Evolutionary conservation across 2,888 invertebrate genomes (phyloP), one percentile per base, ranked within the genome.

Genomic region (Rhimphoctona megacephalus): DNA sequence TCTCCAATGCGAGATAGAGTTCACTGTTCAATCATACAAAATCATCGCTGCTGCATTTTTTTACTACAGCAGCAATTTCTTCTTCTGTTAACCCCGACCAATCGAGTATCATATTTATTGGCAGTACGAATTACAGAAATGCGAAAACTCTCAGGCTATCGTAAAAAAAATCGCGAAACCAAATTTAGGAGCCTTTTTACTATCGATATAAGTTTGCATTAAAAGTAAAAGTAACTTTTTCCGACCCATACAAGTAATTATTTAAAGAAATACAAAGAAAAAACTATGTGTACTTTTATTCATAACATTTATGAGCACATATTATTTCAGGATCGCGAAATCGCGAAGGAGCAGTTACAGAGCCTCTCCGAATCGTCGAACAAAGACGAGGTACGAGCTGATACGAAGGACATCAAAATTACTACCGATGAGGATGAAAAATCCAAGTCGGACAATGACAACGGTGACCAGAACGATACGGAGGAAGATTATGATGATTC

Each of bases 361-460:
- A 92, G 88, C 46, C 89, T 92, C 33, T 87, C 91, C 14, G 92
- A 92, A 43, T 89, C 91, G 49, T 69, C 89, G 11, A 92, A 92
- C 22, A 92, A 93, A 79, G 86, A 87, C 9, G 92, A 92, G 66
- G 82, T 82, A 5, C 88, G 89, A 3, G 81, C 90, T 2, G 91
- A 92, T 30, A 89, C 90, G 19, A 92, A 93, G 72, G 90, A 91
- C 84, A 95, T 95, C 22, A 95, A 96, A 90, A 94, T 95, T 81
- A 95, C 95, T 17, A 96, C 95, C 91, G 85, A 89, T 25, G 92
- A 92, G 25, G 91, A 90, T 52, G 90, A 88, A 36, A 90, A 79
- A 43, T 95, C 95, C 22, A 96, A 95, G 90, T 95, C 95, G 0
- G 95, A 95, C 33, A 96, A 95, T 54, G 96, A 96, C 86, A 96